Percentiles rank a stretch among this genome's conserved stretches.
Evolutionary conservation across 2,797 vertebrate genomes (phyloP).

Genomic region (Bradypodion pumilum): DNA sequence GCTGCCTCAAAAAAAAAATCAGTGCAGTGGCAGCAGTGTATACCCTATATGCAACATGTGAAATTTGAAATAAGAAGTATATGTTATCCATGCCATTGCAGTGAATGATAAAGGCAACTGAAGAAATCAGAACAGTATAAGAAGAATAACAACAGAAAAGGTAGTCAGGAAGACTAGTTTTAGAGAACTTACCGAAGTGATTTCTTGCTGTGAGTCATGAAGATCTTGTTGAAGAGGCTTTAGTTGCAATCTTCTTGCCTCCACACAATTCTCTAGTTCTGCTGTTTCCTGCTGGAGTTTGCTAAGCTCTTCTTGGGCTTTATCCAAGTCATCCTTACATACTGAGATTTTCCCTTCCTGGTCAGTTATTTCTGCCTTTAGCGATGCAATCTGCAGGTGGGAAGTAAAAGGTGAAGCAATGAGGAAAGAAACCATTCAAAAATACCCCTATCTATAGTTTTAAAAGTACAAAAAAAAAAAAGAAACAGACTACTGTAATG

Average conservation of each 20-base stretch:
- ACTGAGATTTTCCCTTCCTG: constrained; percentile 91
- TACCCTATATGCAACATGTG: too few relatives aligned
- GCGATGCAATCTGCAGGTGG: constrained; percentile 83
- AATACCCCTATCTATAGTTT: background rate
- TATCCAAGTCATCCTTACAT: constrained; percentile 90
- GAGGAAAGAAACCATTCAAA: too few relatives aligned
- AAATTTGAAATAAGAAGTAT: background rate
- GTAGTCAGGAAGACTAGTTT: constrained; percentile 9
- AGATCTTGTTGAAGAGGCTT: constrained; percentile 91
- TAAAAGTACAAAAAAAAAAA: background rate
- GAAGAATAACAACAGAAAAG: constrained; percentile 26
- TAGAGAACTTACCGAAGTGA: constrained; percentile 83
- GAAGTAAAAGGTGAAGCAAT: constrained; percentile 12
- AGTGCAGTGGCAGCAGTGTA: too few relatives aligned
- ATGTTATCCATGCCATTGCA: background rate
- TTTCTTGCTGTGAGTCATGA: constrained; percentile 89
- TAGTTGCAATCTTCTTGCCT: constrained; percentile 87
- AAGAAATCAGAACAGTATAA: constrained; percentile 1
- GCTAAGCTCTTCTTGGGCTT: constrained; percentile 89
- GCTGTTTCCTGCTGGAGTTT: constrained; percentile 91
- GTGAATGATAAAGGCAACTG: background rate
- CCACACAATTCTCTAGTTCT: constrained; percentile 88
- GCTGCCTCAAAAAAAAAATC: too few relatives aligned
- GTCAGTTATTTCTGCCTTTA: constrained; percentile 89
- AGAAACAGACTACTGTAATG: too few relatives aligned